phyloP scores from a whole-genome alignment of 2,113 vertebrate genomes.

The Sinocyclocheilus anophthalmus region DNA sequence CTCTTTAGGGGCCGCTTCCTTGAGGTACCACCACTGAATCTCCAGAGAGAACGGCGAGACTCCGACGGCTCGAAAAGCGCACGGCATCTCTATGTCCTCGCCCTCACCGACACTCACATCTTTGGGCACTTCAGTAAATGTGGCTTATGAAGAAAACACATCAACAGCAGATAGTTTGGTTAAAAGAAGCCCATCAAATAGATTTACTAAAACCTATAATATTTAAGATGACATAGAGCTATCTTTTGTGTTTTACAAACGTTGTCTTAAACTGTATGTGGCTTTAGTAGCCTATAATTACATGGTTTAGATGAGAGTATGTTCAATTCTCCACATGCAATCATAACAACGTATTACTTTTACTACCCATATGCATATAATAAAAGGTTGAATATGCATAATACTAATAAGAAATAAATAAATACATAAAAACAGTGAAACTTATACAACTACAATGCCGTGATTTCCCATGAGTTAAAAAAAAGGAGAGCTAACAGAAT shows the following conservation, averaged over 20 bases:
- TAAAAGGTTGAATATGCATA: not conserved
- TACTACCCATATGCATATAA: not conserved
- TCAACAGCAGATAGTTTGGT: conserved; percentile 61
- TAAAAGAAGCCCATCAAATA: not conserved
- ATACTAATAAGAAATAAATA: not conserved
- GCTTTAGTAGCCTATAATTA: not conserved
- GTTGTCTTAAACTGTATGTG: not conserved
- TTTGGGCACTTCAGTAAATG: conserved; percentile 93
- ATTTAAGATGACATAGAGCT: not conserved
- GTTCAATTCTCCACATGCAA: not conserved
- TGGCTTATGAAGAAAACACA: conserved; percentile 76
- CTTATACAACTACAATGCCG: not conserved
- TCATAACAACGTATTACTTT: not conserved
- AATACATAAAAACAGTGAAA: not conserved
- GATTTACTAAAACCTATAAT: not conserved
- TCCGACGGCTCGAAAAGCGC: conserved; percentile 89
- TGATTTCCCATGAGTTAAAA: not conserved
- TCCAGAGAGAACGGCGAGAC: conserved; percentile 90
- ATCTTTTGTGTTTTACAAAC: not conserved
- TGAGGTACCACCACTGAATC: conserved; percentile 98
- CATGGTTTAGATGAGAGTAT: not conserved
- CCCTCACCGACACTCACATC: conserved; percentile 93
- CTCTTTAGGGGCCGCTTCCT: conserved; percentile 81
- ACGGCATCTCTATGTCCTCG: conserved; percentile 96
- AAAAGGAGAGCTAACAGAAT: not conserved